Evolutionary conservation across 2,113 vertebrate genomes (phyloP).

Genomic region (Echinops telfairi): DNA sequence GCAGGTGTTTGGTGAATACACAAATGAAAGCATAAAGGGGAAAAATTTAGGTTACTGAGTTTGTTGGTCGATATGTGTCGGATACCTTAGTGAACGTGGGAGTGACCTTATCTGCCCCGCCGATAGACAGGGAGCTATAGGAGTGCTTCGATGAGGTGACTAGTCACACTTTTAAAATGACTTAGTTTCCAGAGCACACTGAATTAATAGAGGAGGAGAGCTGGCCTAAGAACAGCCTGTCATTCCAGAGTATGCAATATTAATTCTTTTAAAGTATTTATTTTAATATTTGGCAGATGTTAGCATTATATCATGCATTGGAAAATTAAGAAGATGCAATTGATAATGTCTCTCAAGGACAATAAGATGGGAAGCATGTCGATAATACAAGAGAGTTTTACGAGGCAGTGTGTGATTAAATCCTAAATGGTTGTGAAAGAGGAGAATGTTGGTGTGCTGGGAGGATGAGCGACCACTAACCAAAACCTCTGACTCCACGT

Average conservation of each 20-base stretch:
- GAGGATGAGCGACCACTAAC: neutral
- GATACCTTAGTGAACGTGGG: neutral
- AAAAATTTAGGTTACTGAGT: neutral
- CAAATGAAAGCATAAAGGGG: neutral
- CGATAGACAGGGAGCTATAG: neutral
- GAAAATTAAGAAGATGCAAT: neutral
- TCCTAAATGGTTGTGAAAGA: constrained; percentile 2
- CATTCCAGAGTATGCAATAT: neutral
- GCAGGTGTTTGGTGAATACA: neutral
- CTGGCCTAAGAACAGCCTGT: neutral
- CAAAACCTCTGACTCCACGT: neutral
- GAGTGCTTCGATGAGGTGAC: neutral
- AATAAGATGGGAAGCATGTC: neutral
- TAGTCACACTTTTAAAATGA: neutral
- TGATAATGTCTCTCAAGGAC: neutral
- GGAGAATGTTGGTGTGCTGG: neutral
- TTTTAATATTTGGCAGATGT: constrained; percentile 45
- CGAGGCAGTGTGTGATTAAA: constrained; percentile 2
- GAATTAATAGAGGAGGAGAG: neutral
- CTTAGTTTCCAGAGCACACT: neutral
- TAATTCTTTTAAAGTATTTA: constrained; percentile 39
- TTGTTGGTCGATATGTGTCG: neutral
- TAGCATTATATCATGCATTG: neutral
- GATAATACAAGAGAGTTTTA: neutral
- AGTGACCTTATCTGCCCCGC: neutral